Evolutionary conservation across 2,113 vertebrate species (phyloP).

Genomic region (Sceloporus tristichus): DNA sequence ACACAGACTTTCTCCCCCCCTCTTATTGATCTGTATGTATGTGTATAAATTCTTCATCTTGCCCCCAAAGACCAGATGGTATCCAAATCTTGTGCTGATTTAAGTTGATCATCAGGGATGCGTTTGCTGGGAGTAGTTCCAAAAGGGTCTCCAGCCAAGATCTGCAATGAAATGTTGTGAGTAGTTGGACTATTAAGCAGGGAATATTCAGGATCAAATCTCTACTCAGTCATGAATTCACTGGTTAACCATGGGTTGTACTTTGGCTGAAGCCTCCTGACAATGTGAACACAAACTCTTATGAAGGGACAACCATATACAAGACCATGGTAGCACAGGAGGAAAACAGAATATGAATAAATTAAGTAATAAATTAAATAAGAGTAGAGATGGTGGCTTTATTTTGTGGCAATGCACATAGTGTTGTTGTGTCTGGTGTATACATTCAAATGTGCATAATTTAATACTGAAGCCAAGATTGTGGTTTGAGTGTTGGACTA

Average conservation of each 20-base stretch:
- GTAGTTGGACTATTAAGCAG: too few relatives aligned
- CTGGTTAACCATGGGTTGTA: not conserved
- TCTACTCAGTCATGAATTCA: not conserved
- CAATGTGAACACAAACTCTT: not conserved
- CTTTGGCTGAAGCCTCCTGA: not conserved
- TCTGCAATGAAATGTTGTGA: conserved; percentile 74
- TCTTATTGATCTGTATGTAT: not conserved
- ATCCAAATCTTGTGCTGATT: conserved; percentile 94
- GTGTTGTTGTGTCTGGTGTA: too few relatives aligned
- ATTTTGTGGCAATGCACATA: too few relatives aligned
- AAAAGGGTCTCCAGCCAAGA: conserved; percentile 91
- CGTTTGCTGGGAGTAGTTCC: conserved; percentile 93
- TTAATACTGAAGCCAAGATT: too few relatives aligned
- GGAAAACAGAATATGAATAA: not conserved
- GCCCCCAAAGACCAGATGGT: conserved; percentile 99
- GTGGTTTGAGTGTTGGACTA: too few relatives aligned
- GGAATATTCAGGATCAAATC: too few relatives aligned
- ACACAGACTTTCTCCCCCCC: too few relatives aligned
- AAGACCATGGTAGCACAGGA: too few relatives aligned
- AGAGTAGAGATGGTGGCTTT: not conserved
- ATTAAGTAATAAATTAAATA: not conserved
- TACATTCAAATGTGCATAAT: too few relatives aligned
- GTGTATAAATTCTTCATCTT: conserved; percentile 67
- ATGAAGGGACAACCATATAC: not conserved
- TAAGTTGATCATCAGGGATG: conserved; percentile 86